phyloP scores from a whole-genome alignment of 2,888 invertebrate species.

The Maniola hyperantus region DNA sequence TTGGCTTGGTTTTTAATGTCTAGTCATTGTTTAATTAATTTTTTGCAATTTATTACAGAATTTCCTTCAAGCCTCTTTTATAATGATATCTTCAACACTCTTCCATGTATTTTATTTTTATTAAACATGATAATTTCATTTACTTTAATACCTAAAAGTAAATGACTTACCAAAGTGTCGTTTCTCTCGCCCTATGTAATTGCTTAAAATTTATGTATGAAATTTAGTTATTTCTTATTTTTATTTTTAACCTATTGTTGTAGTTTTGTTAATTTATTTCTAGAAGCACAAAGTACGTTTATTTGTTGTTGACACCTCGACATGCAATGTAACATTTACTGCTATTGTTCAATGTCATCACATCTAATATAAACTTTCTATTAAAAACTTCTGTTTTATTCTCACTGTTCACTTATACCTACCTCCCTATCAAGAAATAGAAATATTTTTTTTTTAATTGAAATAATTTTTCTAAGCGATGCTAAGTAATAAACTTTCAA shows the following conservation, averaged over 20 bases:
- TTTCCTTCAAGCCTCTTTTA: neutral
- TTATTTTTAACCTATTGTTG: slow-evolving; percentile 70
- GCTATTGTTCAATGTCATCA: slow-evolving; percentile 77
- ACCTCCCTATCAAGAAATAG: neutral
- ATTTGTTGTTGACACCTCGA: slow-evolving; percentile 79
- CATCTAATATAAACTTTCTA: slow-evolving; percentile 78
- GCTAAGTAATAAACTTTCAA: no score
- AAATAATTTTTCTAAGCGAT: no score
- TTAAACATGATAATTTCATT: neutral
- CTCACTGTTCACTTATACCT: neutral
- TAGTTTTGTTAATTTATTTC: slow-evolving; percentile 81
- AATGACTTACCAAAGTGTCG: slow-evolving; percentile 48
- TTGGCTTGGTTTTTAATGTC: slow-evolving; percentile 48
- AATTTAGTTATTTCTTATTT: slow-evolving; percentile 41
- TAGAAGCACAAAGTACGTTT: slow-evolving; percentile 79
- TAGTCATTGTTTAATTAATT: slow-evolving; percentile 52
- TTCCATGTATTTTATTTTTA: neutral
- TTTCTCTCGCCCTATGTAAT: slow-evolving; percentile 76
- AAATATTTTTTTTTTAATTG: no score
- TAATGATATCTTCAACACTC: neutral
- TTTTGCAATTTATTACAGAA: neutral
- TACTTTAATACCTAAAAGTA: neutral
- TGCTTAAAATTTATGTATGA: slow-evolving; percentile 65
- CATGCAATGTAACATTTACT: slow-evolving; percentile 75
- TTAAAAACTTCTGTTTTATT: slow-evolving; percentile 52